Conservation (phyloP, 2,797 vertebrate genomes). For the Limnodromus scolopaceus region DNA sequence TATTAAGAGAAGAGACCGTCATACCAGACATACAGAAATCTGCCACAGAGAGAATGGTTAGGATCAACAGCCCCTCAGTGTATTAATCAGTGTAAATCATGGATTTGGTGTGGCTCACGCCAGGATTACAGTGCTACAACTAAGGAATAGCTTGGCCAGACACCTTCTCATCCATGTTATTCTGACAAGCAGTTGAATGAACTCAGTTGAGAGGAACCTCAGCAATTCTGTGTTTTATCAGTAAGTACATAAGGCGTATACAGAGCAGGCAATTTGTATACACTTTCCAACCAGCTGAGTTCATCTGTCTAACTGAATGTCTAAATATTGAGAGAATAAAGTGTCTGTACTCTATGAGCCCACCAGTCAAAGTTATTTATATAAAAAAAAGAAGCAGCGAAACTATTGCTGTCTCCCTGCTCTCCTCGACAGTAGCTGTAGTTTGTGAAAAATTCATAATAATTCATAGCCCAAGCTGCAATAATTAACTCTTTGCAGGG, state of each 20-base stretch:
- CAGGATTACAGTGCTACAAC: neutral
- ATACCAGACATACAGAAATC: neutral
- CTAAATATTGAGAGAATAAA: slow-evolving; percentile 79
- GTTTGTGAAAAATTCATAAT: slow-evolving; percentile 21
- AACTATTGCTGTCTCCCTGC: neutral
- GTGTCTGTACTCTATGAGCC: slow-evolving; percentile 57
- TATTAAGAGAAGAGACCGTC: neutral
- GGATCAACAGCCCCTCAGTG: neutral
- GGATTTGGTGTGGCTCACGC: neutral
- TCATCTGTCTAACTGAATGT: slow-evolving; percentile 78
- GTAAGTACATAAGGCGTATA: slow-evolving; percentile 71
- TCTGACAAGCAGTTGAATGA: slow-evolving; percentile 34
- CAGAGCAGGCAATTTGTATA: slow-evolving; percentile 77
- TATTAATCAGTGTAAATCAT: slow-evolving; percentile 51
- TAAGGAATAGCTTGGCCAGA: neutral
- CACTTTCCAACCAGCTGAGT: slow-evolving; percentile 62
- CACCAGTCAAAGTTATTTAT: slow-evolving; percentile 36
- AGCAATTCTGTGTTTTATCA: slow-evolving; percentile 75
- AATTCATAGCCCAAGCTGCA: slow-evolving; percentile 14
- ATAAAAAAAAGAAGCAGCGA: neutral
- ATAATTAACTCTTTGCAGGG: slow-evolving; percentile 56
- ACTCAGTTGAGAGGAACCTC: slow-evolving; percentile 34
- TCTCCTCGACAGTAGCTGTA: slow-evolving; percentile 50
- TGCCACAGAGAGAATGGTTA: neutral
- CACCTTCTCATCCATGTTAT: slow-evolving; percentile 30